A percentile compares a stretch with the other conserved stretches of the same genome.
Evolutionary conservation across 2,113 vertebrate species (phyloP).

Genomic region (Probosciger aterrimus): DNA sequence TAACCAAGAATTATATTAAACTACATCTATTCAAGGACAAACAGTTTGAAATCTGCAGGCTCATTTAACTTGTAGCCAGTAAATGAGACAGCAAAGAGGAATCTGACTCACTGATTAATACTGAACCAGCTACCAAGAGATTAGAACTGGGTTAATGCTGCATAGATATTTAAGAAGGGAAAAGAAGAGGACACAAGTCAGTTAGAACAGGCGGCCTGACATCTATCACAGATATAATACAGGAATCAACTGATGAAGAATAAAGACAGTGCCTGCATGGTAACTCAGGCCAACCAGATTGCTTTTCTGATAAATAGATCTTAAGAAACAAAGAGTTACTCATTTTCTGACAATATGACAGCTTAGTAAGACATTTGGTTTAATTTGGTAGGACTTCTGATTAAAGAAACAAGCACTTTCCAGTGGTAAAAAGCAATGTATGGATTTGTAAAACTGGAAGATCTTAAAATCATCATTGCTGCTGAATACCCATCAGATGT

Average conservation of each 20-base stretch:
- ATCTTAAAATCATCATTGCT: neutral
- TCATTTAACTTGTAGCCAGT: conserved; percentile 1
- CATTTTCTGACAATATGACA: neutral
- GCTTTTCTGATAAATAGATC: neutral
- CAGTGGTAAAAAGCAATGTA: neutral
- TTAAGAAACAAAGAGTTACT: neutral
- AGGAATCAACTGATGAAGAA: neutral
- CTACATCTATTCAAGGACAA: neutral
- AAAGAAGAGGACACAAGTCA: neutral
- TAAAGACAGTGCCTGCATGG: neutral
- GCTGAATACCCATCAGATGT: neutral
- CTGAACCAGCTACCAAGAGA: neutral
- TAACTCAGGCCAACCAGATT: neutral
- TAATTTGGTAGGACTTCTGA: neutral
- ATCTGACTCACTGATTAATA: neutral
- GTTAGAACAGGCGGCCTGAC: neutral
- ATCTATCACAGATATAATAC: neutral
- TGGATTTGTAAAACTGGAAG: neutral
- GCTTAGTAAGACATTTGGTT: neutral
- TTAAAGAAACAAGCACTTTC: neutral
- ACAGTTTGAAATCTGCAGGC: conserved; percentile 22
- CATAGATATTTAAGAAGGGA: neutral
- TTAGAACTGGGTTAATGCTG: neutral
- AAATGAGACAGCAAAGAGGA: conserved; percentile 3
- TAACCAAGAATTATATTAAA: conserved; percentile 25